Evolutionary conservation across 2,113 vertebrate species (phyloP), one percentile per base, ranked within the genome.

Genomic region (Grus americana): DNA sequence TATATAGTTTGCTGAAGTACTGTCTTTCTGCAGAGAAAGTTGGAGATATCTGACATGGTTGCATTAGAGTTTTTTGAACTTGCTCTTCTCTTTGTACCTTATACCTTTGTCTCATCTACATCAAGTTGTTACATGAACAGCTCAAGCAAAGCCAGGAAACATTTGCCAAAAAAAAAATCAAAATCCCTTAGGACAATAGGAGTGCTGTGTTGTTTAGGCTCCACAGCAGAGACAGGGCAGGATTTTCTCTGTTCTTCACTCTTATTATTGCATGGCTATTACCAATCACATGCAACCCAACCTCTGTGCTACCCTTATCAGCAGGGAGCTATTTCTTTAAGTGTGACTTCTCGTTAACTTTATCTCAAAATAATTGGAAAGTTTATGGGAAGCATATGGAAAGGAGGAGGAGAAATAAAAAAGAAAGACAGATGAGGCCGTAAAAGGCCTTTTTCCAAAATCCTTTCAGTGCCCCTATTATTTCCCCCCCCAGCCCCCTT

Each of bases 401-500:
- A 57, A 72, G 26, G 16, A 58, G 9, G 16, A 65, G 5, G 8
- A 36, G 10, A 67, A 46, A 52, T 4, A 54, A 80, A 79, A 47
- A 32, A 59, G 5, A 50, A 3, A 49, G 6, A 49, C n/a, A 54
- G 3, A 62, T 22, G 46, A 81, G n/a, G 62, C 7, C 1, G 2
- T 22, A 46, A 65, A 72, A 71, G 11, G 26, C 4, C 29, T 57
- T 57, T 49, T 82, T 21, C 12, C 34, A 90, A 95, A 79, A 92
- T 52, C 15, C 2, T 63, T 75, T 27, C 57, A 92, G 47, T 32
- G 19, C 5, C 15, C 6, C 11, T 52, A 5, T 26, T 88, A 57
- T 15, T 23, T 36, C 11, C 4, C 44, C 10, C 3, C 11, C 2
- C 11, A 57, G 6, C 0, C 2, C 10, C 11, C 12, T 15, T 59